phyloP scores from a whole-genome alignment of 2,113 vertebrate genomes.

The Helogale parvula region DNA sequence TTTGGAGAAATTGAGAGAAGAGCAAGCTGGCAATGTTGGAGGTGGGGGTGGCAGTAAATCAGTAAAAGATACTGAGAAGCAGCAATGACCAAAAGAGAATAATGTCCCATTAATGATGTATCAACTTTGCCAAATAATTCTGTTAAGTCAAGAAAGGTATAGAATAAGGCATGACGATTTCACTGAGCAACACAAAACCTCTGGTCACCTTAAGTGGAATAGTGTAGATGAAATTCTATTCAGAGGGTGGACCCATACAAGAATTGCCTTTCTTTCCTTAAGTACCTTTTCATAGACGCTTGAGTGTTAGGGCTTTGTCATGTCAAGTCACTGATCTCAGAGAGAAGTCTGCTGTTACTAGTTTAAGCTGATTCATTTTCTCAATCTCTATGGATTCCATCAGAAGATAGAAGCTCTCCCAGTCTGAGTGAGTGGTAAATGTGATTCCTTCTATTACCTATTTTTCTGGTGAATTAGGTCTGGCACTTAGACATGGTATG shows the following conservation, averaged over 20 bases:
- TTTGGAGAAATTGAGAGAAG: background rate
- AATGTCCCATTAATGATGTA: background rate
- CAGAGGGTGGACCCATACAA: background rate
- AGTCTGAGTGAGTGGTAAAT: background rate
- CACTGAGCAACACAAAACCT: background rate
- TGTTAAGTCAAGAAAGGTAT: background rate
- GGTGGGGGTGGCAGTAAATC: background rate
- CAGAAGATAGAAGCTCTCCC: background rate
- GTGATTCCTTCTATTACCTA: background rate
- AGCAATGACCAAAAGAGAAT: background rate
- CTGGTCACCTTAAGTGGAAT: background rate
- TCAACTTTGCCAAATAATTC: background rate
- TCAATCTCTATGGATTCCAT: background rate
- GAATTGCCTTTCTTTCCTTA: background rate
- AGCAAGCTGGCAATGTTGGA: background rate
- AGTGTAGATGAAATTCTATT: background rate
- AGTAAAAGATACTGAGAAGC: background rate
- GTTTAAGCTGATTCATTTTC: background rate
- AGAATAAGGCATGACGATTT: background rate
- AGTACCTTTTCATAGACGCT: background rate
- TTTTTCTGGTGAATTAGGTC: background rate
- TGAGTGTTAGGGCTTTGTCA: background rate
- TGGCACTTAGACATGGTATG: background rate
- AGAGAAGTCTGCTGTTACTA: background rate
- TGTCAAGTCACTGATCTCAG: background rate